phyloP scores from a whole-genome alignment of 2,113 vertebrate species.

The Rhabdornis inornatus region DNA sequence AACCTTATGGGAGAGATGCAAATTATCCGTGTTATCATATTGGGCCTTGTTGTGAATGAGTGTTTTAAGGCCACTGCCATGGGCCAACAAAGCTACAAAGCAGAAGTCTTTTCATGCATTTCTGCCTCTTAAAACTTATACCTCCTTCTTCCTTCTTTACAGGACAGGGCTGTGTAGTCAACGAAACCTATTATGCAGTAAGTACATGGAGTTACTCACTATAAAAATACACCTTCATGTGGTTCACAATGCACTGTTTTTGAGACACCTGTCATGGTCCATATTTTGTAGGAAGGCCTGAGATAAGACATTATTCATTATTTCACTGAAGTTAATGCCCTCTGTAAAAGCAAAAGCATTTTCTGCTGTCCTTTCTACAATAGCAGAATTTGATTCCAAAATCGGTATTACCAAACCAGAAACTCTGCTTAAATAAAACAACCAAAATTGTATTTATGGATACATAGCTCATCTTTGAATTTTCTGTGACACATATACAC shows the following conservation, averaged over 20 bases:
- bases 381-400: neutral
- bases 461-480: neutral
- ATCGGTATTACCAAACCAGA: neutral
- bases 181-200: constrained; percentile 53
- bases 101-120: neutral
- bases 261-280: neutral
- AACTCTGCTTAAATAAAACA: neutral
- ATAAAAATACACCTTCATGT: neutral
- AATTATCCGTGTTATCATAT: neutral
- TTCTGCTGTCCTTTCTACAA: neutral
- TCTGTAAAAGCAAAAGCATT: neutral
- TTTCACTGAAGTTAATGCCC: neutral
- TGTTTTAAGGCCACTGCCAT: neutral
- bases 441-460: neutral
- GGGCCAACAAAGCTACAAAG: neutral
- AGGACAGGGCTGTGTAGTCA: constrained; percentile 46
- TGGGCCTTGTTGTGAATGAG: accelerated
- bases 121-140: neutral
- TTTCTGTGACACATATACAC: accelerated
- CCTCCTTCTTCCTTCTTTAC: neutral
- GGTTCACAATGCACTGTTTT: neutral
- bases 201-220: constrained; percentile 10
- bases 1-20: neutral
- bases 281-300: neutral
- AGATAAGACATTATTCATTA: neutral